A percentile compares a stretch with the other conserved stretches of the same genome.
phyloP scores from a whole-genome alignment of 2,797 vertebrate genomes.

The Sus cebifrons region DNA sequence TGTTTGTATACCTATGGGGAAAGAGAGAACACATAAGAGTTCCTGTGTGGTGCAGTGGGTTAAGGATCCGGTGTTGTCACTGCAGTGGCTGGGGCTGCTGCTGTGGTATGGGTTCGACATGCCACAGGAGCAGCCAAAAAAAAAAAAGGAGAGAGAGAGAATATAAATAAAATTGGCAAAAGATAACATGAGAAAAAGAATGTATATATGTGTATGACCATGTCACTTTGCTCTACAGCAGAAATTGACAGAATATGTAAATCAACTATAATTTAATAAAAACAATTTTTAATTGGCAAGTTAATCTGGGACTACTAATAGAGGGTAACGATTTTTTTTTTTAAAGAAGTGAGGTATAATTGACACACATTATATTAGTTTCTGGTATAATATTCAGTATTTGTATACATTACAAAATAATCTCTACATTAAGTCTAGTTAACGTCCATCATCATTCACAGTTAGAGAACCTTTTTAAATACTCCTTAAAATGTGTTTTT shows the following conservation, averaged over 20 bases:
- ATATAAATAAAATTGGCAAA: too few relatives aligned
- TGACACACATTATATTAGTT: background rate
- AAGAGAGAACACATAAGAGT: background rate
- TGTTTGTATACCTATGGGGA: background rate
- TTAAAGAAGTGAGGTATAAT: background rate
- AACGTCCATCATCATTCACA: background rate
- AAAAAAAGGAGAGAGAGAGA: too few relatives aligned
- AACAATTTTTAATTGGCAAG: background rate
- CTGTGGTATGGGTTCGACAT: too few relatives aligned
- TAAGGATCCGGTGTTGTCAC: too few relatives aligned
- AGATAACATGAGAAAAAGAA: too few relatives aligned
- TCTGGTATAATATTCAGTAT: background rate
- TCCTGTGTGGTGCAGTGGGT: too few relatives aligned
- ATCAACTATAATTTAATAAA: too few relatives aligned
- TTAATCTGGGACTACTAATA: background rate
- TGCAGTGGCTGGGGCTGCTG: too few relatives aligned
- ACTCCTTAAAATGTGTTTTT: constrained; percentile 15
- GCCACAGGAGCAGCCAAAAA: too few relatives aligned
- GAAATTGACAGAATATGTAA: too few relatives aligned
- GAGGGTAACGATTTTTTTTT: background rate
- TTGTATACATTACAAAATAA: background rate
- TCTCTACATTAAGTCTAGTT: background rate
- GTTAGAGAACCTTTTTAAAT: background rate
- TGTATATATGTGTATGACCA: too few relatives aligned
- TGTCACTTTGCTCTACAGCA: too few relatives aligned